phyloP scores from a whole-genome alignment of 2,888 invertebrate species.

The Acleris emargana region DNA sequence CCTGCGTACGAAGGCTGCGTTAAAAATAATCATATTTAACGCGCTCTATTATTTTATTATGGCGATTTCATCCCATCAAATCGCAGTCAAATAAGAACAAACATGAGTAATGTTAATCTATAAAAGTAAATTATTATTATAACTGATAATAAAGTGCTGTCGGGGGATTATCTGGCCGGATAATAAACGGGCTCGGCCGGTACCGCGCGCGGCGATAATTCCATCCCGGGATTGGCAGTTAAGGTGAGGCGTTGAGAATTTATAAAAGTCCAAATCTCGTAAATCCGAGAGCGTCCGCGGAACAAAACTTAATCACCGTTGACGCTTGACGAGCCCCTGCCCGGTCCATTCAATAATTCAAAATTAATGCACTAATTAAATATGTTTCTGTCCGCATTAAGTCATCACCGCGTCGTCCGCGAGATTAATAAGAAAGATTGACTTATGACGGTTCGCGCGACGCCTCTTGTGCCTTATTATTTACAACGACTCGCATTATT shows the following conservation, averaged over 20 bases:
- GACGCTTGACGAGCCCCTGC: slow-evolving; percentile 81
- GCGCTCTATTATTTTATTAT: slow-evolving; percentile 71
- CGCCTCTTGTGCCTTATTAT: slow-evolving; percentile 63
- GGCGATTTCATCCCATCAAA: slow-evolving; percentile 72
- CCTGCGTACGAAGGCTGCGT: slow-evolving; percentile 53
- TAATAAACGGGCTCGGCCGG: slow-evolving; percentile 75
- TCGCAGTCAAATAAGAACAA: slow-evolving; percentile 79
- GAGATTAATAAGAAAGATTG: slow-evolving; percentile 77
- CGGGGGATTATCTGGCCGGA: slow-evolving; percentile 76
- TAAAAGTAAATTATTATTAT: slow-evolving; percentile 83
- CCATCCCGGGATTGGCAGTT: slow-evolving; percentile 71
- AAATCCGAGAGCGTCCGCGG: slow-evolving; percentile 64
- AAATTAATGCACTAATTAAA: slow-evolving; percentile 81
- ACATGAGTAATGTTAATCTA: slow-evolving; percentile 80
- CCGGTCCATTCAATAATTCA: slow-evolving; percentile 74
- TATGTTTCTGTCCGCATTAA: slow-evolving; percentile 75
- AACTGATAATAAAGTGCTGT: slow-evolving; percentile 82
- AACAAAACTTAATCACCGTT: slow-evolving; percentile 80
- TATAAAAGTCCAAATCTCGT: slow-evolving; percentile 80
- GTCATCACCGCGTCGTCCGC: slow-evolving; percentile 71
- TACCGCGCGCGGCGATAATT: slow-evolving; percentile 74
- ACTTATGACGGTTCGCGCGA: slow-evolving; percentile 74
- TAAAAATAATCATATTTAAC: slow-evolving; percentile 63
- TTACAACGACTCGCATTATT: slow-evolving; percentile 79
- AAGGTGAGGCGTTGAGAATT: slow-evolving; percentile 74